Evolutionary conservation across 2,888 invertebrate genomes (phyloP).

Genomic region (Osmoderma eremita): DNA sequence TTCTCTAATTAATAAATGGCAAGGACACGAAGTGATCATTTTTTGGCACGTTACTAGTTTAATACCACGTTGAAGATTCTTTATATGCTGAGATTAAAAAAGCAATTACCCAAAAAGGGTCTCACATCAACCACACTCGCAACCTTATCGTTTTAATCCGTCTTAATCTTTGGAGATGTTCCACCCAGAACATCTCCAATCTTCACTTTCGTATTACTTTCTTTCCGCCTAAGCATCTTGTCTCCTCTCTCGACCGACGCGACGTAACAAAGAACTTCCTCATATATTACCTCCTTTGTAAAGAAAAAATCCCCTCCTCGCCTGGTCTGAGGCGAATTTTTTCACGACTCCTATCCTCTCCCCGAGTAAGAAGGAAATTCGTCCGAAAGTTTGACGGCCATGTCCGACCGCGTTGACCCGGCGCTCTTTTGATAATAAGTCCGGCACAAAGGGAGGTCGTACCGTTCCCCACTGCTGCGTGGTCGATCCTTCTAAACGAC

Average conservation of each 20-base stretch:
- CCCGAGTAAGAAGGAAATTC: background rate
- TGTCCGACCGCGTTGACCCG: conserved; percentile 19
- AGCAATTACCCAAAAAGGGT: too few relatives aligned
- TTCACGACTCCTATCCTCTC: background rate
- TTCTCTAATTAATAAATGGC: too few relatives aligned
- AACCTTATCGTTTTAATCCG: too few relatives aligned
- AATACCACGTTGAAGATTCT: too few relatives aligned
- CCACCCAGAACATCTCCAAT: too few relatives aligned
- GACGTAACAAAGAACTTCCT: conserved; percentile 10
- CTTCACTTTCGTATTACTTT: too few relatives aligned
- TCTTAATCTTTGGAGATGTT: too few relatives aligned
- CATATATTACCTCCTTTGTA: conserved; percentile 6
- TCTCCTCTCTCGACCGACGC: background rate
- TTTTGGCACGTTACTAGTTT: too few relatives aligned
- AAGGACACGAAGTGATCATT: too few relatives aligned
- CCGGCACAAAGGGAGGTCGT: conserved; percentile 18
- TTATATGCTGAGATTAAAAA: too few relatives aligned
- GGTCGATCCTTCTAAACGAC: conserved; percentile 8
- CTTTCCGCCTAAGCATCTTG: too few relatives aligned
- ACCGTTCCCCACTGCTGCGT: background rate
- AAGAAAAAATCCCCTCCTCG: background rate
- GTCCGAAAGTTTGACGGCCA: conserved; percentile 11
- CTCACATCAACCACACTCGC: too few relatives aligned
- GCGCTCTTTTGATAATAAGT: conserved; percentile 30
- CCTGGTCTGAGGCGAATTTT: conserved; percentile 1